Evolutionary conservation across 2,888 invertebrate genomes (phyloP).

Genomic region (Drosophila flavopinicola): DNA sequence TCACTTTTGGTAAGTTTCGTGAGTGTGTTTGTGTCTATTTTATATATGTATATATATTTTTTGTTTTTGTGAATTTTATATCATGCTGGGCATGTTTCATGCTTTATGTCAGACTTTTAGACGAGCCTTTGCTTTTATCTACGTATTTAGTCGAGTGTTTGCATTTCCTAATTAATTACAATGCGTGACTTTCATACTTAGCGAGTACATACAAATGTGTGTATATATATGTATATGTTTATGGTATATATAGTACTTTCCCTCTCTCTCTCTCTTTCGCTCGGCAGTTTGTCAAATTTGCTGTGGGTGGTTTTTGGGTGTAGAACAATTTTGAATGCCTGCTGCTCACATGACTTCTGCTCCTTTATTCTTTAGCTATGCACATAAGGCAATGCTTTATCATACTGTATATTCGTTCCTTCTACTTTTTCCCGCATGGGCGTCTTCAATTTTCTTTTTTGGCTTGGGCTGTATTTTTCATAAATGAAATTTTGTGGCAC

Average conservation of each 20-base stretch:
- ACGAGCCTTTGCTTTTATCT: slow-evolving; percentile 58
- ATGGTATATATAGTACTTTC: slow-evolving; percentile 18
- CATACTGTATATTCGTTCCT: slow-evolving; percentile 8
- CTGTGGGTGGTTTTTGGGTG: slow-evolving; percentile 20
- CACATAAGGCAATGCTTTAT: slow-evolving; percentile 73
- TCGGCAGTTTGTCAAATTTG: slow-evolving; percentile 71
- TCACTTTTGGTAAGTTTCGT: slow-evolving; percentile 6
- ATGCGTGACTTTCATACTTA: slow-evolving; percentile 74
- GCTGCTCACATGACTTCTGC: slow-evolving; percentile 45
- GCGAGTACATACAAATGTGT: slow-evolving; percentile 32
- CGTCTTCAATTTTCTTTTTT: slow-evolving; percentile 10
- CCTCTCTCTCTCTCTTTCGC: neutral
- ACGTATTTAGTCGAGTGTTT: slow-evolving; percentile 66
- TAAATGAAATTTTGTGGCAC: slow-evolving; percentile 73
- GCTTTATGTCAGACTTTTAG: slow-evolving; percentile 25
- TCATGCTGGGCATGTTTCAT: slow-evolving; percentile 29
- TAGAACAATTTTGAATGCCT: slow-evolving; percentile 46
- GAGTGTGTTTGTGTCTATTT: slow-evolving; percentile 1
- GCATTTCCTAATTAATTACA: slow-evolving; percentile 75
- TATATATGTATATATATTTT: slow-evolving; percentile 30
- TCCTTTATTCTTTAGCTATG: slow-evolving; percentile 43
- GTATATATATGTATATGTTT: slow-evolving; percentile 2
- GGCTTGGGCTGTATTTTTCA: slow-evolving; percentile 42
- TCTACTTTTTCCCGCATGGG: neutral
- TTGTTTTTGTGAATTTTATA: slow-evolving; percentile 7